These are phyloP conservation scores for Anaspis maculata DNA, from an alignment of 2,888 invertebrate species.

Conservation along the genomic window DNA sequence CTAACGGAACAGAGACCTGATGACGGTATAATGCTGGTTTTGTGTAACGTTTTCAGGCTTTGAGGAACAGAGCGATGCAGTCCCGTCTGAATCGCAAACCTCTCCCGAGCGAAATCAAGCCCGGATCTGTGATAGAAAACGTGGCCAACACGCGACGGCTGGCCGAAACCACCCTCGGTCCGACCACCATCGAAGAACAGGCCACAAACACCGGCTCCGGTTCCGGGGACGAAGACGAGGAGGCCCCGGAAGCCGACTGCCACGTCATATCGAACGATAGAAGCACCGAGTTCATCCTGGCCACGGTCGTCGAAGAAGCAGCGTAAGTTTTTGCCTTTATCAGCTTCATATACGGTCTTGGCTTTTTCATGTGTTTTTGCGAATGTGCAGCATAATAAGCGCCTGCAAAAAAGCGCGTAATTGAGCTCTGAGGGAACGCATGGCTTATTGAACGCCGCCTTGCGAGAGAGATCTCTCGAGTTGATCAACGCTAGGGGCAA, in stretches of 20 bases:
- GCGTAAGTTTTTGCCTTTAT: slow-evolving; percentile 56
- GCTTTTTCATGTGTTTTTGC: too few species aligned
- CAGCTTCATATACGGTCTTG: too few species aligned
- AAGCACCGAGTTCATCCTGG: slow-evolving; percentile 84
- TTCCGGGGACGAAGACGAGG: slow-evolving; percentile 81
- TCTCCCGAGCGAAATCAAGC: slow-evolving; percentile 62
- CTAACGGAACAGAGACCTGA: background rate
- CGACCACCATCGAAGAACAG: slow-evolving; percentile 63
- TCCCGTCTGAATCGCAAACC: slow-evolving; percentile 74
- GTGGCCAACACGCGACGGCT: slow-evolving; percentile 73
- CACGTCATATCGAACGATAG: slow-evolving; percentile 86
- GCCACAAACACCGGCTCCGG: slow-evolving; percentile 87
- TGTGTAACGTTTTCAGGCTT: slow-evolving; percentile 51
- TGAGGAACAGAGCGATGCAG: slow-evolving; percentile 76
- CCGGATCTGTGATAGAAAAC: slow-evolving; percentile 82
- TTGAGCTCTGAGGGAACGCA: too few species aligned
- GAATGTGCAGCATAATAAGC: too few species aligned
- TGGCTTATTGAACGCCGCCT: too few species aligned
- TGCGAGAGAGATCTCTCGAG: too few species aligned
- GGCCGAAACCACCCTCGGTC: slow-evolving; percentile 68
- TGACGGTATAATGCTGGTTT: background rate
- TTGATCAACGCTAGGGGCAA: too few species aligned
- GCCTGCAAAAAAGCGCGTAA: too few species aligned
- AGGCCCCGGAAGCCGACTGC: slow-evolving; percentile 57
- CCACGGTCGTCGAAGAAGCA: slow-evolving; percentile 79